Conservation (phyloP, 2,888 invertebrate genomes). For the Gari tellinella region DNA sequence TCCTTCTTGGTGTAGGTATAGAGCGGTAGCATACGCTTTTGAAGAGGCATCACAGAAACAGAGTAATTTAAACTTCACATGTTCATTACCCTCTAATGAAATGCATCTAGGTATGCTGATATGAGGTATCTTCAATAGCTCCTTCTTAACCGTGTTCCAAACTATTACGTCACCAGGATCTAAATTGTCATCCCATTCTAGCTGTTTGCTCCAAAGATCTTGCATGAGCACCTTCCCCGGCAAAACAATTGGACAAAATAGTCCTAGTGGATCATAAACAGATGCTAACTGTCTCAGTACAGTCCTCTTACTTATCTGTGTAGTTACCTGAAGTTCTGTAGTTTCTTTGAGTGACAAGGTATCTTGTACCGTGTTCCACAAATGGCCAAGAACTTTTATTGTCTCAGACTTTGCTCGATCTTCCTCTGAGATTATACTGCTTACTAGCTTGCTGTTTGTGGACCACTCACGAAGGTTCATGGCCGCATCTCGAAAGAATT, state of each 20-base stretch:
- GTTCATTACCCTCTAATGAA: too few species aligned
- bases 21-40: conserved; percentile 18
- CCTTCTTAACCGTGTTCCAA: not conserved
- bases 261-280: conserved; percentile 10
- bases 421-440: not conserved
- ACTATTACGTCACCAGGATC: not conserved
- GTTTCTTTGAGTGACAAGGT: not conserved
- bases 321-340: not conserved
- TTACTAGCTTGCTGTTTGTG: conserved; percentile 11
- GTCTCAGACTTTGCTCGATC: not conserved
- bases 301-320: not conserved
- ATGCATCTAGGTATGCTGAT: too few species aligned
- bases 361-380: conserved; percentile 11
- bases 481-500: conserved; percentile 7
- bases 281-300: conserved; percentile 4
- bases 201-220: conserved; percentile 2
- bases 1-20: conserved; percentile 16
- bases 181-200: conserved; percentile 14
- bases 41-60: conserved; percentile 36
- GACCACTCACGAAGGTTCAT: conserved; percentile 24
- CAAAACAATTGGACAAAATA: conserved; percentile 14
- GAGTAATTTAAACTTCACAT: not conserved
- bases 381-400: conserved; percentile 15
- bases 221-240: conserved; percentile 13
- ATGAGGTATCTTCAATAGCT: not conserved